Base-by-base conservation (phyloP, 2,797 vertebrate species). In the Chelon labrosus region DNA sequence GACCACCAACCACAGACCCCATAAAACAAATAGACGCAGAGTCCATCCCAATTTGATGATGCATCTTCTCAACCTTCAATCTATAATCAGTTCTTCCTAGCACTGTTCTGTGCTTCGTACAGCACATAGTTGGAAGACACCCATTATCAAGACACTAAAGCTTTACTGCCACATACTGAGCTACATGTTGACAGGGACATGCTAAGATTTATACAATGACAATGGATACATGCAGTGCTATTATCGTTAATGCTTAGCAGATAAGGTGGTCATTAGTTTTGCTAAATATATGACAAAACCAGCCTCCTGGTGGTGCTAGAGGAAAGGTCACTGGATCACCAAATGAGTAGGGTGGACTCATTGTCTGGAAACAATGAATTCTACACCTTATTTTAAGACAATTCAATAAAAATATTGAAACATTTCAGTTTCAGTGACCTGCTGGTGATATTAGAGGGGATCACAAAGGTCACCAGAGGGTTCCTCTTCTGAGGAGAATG, bases 21-120 rank as follows among this genome's bases (percentile, higher is more conserved):
- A 79, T 83, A 88, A 90, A 88, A 85, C 79, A 93, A 89, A 93
- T 50, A 89, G 73, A 86, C 64, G 47, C 76, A 82, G 31, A 78
- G 64, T 72, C 71, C 83, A 64, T 74, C 71, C 62, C 79, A 76
- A 69, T 77, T 59, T 61, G 73, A 80, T 79, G 85, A 88, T 73
- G 72, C 66, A 71, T 75, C 54, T 54, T 63, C 71, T 79, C 85
- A 61, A 75, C 52, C 55, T 62, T 75, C 38, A 56, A 59, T 78
- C 57, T 65, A 27, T 59, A 72, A 79, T 80, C 57, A 67, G 20
- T 47, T 69, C 44, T 41, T 72, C 46, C 61, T 54, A 10, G 51
- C 41, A 41, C 35, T 47, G 50, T 49, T 46, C 8, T 38, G 65
- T 60, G 67, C 51, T 76, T 42, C 69, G 20, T 37, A 31, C 17